phyloP scores from a whole-genome alignment of 2,797 vertebrate genomes.

The Sebastes aleutianus region DNA sequence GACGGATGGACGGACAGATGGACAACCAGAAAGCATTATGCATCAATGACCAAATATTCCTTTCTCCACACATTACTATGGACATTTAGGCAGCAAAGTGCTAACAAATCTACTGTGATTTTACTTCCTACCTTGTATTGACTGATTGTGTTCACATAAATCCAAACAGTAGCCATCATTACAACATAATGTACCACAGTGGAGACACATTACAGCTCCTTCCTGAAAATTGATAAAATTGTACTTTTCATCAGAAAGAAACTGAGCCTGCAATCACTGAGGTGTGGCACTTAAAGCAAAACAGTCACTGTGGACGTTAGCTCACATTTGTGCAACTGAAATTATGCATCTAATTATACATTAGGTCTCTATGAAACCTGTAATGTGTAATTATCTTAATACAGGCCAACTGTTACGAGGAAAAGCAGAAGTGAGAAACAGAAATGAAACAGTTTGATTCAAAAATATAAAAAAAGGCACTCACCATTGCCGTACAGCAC shows the following conservation, averaged over 20 bases:
- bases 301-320: not conserved
- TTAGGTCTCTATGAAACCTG: not conserved
- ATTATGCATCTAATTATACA: conserved; percentile 14
- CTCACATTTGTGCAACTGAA: not conserved
- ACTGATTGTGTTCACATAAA: not conserved
- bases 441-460: conserved; percentile 37
- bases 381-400: not conserved
- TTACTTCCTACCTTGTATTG: not conserved
- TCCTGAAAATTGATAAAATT: not conserved
- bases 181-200: not conserved
- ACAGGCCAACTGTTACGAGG: not conserved
- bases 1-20: too few relatives aligned
- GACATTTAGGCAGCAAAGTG: not conserved
- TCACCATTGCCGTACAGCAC: conserved; percentile 91
- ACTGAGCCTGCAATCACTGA: not conserved
- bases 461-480: conserved; percentile 6
- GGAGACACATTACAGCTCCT: not conserved
- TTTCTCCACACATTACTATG: not conserved
- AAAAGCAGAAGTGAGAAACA: conserved; percentile 36
- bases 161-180: not conserved
- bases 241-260: not conserved
- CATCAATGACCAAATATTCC: not conserved
- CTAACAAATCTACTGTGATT: not conserved
- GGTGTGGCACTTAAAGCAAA: not conserved
- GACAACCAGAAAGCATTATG: too few relatives aligned